Evolutionary conservation across 2,797 vertebrate genomes (phyloP).

Genomic region (Tarsius wallacei): DNA sequence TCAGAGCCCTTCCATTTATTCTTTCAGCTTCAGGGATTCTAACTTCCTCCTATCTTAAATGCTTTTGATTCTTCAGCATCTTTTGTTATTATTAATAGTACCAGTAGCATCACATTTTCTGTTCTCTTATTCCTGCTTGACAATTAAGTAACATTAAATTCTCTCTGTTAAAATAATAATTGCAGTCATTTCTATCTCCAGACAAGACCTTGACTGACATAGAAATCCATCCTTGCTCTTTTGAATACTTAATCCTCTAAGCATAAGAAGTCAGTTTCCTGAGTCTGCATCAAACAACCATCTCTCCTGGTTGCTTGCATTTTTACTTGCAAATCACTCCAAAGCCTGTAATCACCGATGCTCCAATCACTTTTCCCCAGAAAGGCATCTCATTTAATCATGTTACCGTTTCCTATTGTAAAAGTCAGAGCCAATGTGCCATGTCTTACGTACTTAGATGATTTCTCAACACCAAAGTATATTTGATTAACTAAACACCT

Average conservation of each 20-base stretch:
- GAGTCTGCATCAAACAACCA: not conserved
- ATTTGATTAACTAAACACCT: conserved; percentile 42
- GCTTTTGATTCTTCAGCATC: not conserved
- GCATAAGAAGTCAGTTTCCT: not conserved
- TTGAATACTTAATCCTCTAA: not conserved
- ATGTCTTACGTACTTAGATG: not conserved
- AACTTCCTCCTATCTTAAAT: not conserved
- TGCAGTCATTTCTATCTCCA: not conserved
- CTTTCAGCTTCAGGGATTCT: not conserved
- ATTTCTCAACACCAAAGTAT: conserved; percentile 64
- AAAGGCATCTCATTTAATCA: not conserved
- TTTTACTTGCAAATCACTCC: conserved; percentile 31
- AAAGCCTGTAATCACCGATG: not conserved
- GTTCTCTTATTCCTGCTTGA: not conserved
- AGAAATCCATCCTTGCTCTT: not conserved
- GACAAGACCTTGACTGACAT: not conserved
- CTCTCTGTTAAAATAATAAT: conserved; percentile 57
- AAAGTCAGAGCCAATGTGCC: conserved; percentile 11
- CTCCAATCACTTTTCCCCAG: conserved; percentile 9
- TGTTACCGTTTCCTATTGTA: not conserved
- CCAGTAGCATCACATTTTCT: not conserved
- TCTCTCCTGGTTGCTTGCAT: not conserved
- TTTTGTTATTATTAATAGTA: not conserved
- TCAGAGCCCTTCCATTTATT: not conserved
- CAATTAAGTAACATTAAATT: not conserved